A percentile compares a stretch with the other conserved stretches of the same genome.
Conservation (phyloP, 92 coral and sea anemone genomes). For the Zoanthus gigantus region DNA sequence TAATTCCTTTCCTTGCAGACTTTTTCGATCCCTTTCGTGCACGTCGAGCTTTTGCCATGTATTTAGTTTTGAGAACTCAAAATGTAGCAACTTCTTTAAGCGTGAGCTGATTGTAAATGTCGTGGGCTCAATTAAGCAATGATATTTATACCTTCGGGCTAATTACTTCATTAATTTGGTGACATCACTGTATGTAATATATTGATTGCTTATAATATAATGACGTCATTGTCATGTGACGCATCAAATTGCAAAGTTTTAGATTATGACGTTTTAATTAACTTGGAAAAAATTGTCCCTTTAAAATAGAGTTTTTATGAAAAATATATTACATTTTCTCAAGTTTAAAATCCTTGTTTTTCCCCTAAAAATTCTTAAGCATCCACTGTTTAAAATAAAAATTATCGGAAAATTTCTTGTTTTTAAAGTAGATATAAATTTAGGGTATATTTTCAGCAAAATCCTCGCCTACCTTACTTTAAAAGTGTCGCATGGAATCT, state of each 20-base stretch:
- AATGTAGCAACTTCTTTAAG: constrained; percentile 28
- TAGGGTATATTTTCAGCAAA: background rate
- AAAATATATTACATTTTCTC: background rate
- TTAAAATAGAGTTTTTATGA: constrained; percentile 2
- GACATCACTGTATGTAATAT: constrained; percentile 39
- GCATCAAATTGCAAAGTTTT: background rate
- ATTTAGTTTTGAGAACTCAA: constrained; percentile 18
- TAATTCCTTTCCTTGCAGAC: constrained; percentile 50
- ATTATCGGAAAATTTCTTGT: background rate
- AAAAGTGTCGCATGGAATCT: background rate
- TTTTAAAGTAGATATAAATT: background rate
- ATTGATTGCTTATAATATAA: constrained; percentile 10
- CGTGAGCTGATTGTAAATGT: constrained; percentile 41
- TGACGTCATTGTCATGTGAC: constrained; percentile 11
- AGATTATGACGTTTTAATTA: constrained; percentile 37
- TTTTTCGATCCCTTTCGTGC: constrained; percentile 26
- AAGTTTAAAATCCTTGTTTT: background rate
- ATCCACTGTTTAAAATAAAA: background rate
- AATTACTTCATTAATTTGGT: constrained; percentile 40
- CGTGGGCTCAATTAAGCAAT: constrained; percentile 34
- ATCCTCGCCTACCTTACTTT: background rate
- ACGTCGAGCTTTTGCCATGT: constrained; percentile 44
- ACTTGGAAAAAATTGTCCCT: background rate
- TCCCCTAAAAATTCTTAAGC: background rate
- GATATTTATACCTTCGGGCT: constrained; percentile 37